phyloP scores from a whole-genome alignment of 1,140 invertebrate species.

The Prorops nasuta region DNA sequence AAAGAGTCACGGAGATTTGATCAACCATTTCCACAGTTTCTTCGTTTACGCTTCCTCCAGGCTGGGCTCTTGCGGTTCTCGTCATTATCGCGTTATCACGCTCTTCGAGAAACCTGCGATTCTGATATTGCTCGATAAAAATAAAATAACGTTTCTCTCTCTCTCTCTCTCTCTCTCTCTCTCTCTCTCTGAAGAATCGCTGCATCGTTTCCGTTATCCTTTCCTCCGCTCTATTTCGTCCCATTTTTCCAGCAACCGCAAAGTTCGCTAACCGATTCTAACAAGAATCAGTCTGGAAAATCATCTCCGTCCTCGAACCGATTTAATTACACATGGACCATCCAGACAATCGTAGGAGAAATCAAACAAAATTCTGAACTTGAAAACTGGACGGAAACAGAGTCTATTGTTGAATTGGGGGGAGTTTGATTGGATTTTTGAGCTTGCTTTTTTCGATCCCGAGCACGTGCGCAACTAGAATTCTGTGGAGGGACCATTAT shows the following conservation, averaged over 20 bases:
- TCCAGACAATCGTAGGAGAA: neutral
- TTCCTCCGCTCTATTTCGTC: neutral
- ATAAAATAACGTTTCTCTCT: neutral
- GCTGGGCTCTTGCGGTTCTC: conserved; percentile 31
- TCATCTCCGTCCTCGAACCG: neutral
- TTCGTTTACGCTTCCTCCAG: conserved; percentile 8
- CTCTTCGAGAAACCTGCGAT: neutral
- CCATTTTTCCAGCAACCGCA: neutral
- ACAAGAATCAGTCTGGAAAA: neutral
- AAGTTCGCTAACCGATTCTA: too few species aligned
- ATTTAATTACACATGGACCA: neutral
- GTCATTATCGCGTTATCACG: conserved; percentile 20
- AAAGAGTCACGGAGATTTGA: conserved; percentile 10
- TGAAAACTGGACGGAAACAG: too few species aligned
- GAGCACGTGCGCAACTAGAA: too few species aligned
- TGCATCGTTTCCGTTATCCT: neutral
- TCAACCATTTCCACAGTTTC: neutral
- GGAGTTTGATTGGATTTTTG: too few species aligned
- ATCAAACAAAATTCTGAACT: neutral
- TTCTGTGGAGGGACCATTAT: too few species aligned
- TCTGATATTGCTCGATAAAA: neutral
- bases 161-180: neutral
- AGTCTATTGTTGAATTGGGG: too few species aligned
- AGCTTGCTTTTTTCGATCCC: too few species aligned
- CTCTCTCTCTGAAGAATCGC: neutral